Evolutionary conservation across 2,888 invertebrate genomes (phyloP), one percentile per base, ranked within the genome.

Genomic region (Scaptomyza flava): DNA sequence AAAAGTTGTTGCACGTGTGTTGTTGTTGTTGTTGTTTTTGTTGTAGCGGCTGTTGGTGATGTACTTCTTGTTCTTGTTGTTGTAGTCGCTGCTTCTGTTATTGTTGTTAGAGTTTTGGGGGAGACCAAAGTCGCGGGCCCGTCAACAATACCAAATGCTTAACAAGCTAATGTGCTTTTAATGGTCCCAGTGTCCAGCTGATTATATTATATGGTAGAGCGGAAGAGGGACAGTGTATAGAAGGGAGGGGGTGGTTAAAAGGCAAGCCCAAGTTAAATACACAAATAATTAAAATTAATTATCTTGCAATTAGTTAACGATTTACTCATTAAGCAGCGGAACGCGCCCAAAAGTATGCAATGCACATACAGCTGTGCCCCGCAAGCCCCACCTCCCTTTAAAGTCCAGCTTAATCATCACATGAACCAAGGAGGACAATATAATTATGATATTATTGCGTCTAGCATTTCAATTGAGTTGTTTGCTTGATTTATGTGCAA

Each of bases 231-330:
- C 33, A 9, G 47, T 14, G 23, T 17, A 9, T 56, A 11, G 7
- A 6, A 20, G 9, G 33, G 48, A 6, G n/a, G 42, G 36, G 41
- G 30, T 9, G 11, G 30, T 45, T 45, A 9, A 34, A 57, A 56
- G 53, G 45, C 43, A 47, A 50, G 42, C 38, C 36, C 38, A 67
- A 83, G 83, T 83, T 79, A 83, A 86, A 83, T 83, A 83, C 81
- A 86, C 84, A 83, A 83, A 83, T 83, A 83, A 83, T 83, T 86
- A 86, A 86, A 83, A 86, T 83, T 83, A 83, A 83, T 83, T 83
- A 83, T 86, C 87, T 79, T 77, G 83, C 83, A 83, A 83, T 83
- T 83, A 83, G 87, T 83, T 86, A 77, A 86, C 83, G 87, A 86
- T 86, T 83, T 86, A 83, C 87, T 86, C 83, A 84, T 86, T 86